phyloP scores from a whole-genome alignment of 2,888 invertebrate species.

The Aproaerema taeniolella region DNA sequence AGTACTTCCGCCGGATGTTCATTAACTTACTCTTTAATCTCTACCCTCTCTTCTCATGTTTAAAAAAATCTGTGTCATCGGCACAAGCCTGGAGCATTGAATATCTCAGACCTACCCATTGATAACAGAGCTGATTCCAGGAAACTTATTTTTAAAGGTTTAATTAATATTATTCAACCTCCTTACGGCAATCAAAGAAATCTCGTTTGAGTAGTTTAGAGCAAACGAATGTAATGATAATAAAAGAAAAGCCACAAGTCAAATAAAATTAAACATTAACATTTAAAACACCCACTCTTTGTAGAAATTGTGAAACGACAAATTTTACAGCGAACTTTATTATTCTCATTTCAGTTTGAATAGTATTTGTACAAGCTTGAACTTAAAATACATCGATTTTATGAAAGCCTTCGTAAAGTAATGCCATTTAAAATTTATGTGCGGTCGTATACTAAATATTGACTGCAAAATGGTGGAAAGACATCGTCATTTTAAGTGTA shows the following conservation, averaged over 20 bases:
- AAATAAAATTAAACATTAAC: background rate
- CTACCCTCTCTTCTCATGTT: constrained; percentile 30
- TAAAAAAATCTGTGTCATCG: constrained; percentile 19
- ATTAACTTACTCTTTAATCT: constrained; percentile 28
- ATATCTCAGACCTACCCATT: constrained; percentile 26
- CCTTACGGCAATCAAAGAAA: too few species aligned
- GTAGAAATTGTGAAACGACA: background rate
- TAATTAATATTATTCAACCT: too few species aligned
- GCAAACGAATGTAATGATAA: too few species aligned
- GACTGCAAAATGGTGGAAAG: too few species aligned
- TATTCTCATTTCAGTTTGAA: constrained; percentile 2
- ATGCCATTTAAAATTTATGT: too few species aligned
- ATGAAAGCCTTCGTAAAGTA: constrained; percentile 3
- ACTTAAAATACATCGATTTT: background rate
- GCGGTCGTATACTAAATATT: background rate
- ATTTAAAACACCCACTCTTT: too few species aligned
- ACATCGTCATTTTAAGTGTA: too few species aligned
- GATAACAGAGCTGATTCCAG: constrained; percentile 26
- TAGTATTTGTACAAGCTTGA: background rate
- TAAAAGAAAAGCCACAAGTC: background rate
- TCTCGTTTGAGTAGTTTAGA: too few species aligned
- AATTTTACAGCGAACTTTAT: background rate
- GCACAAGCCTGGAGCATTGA: constrained; percentile 14
- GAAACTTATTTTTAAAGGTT: too few species aligned
- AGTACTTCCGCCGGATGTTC: constrained; percentile 19